Base-by-base conservation (phyloP, 1,140 invertebrate genomes). In the Tetramorium parvispinum region DNA sequence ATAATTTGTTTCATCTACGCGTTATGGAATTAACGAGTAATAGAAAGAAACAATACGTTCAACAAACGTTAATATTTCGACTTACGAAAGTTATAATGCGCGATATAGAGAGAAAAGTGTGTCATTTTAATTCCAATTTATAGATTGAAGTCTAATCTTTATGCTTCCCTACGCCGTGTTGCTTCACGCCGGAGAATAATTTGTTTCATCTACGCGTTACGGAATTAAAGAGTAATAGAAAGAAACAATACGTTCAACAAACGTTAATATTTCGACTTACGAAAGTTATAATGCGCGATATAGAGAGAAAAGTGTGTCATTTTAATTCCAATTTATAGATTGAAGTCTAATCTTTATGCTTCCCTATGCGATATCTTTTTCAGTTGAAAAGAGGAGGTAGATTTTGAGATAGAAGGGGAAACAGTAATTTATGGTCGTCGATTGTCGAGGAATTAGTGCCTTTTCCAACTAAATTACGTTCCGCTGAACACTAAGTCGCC, bases 391-490 rank as follows among this genome's bases (percentile, higher is more conserved):
- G 21, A 3, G 49, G 11, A 46, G n/a, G 18, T 46, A 63, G 21
- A n/a, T 46, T 32, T 24, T n/a, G 10, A 32, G 24, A 16, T 21
- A 37, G 6, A 10, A 63, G 43, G 18, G 27, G 1, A 53, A 75
- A 46, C 11, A n/a, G 27, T 75, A 78, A 63, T 65, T 65, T 49
- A 61, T 40, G n/a, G 3, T 49, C 11, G 40, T 6, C 32, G 37
- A 43, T 63, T 61, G 21, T 77, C 75, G 24, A 59, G 18, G 4
- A 32, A 78, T 78, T 63, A 49, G 24, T 77, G 16, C 21, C 40
- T 61, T n/a, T 21, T 78, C 43, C 13, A 27, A 32, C 51, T 46
- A 46, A 63, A n/a, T 77, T 78, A 65, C 27, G 18, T n/a, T 32
- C 18, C 18, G 18, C 7, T 49, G 24, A 65, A 49, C 11, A 27